Conservation (phyloP, 2,888 invertebrate species). For the Ormyrus pomaceus region DNA sequence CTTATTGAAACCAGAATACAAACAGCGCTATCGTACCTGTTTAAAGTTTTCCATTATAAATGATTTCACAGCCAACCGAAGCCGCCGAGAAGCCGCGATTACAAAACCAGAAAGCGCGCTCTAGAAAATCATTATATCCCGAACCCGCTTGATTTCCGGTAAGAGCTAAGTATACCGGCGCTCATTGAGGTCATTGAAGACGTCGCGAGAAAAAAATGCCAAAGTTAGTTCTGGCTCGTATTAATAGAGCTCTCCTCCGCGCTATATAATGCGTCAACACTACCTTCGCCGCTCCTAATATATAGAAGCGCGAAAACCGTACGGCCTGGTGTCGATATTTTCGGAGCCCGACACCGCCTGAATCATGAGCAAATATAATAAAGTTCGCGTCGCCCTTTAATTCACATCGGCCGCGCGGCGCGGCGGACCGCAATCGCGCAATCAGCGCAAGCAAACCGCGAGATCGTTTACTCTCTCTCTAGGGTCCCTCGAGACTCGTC, state of each 20-base stretch:
- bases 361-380: slow-evolving; percentile 61
- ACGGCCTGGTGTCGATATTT: slow-evolving; percentile 51
- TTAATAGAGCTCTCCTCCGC: slow-evolving; percentile 38
- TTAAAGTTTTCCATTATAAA: not conserved
- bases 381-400: slow-evolving; percentile 61
- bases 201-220: not conserved
- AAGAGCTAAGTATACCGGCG: slow-evolving; percentile 29
- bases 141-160: slow-evolving; percentile 14
- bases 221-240: slow-evolving; percentile 35
- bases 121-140: slow-evolving; percentile 14
- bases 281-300: not conserved
- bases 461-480: slow-evolving; percentile 55
- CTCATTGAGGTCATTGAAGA: not conserved
- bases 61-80: slow-evolving; percentile 15
- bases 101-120: slow-evolving; percentile 12
- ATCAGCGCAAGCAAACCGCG: slow-evolving; percentile 54
- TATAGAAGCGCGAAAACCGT: not conserved
- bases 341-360: slow-evolving; percentile 47
- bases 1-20: slow-evolving; percentile 14
- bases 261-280: not conserved
- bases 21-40: slow-evolving; percentile 22
- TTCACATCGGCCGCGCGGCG: slow-evolving; percentile 58
- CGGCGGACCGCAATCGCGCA: slow-evolving; percentile 58
- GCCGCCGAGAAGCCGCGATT: not conserved
- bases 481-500: slow-evolving; percentile 64